Conservation (phyloP, 2,113 vertebrate genomes). For the Hyperopisus bebe region DNA sequence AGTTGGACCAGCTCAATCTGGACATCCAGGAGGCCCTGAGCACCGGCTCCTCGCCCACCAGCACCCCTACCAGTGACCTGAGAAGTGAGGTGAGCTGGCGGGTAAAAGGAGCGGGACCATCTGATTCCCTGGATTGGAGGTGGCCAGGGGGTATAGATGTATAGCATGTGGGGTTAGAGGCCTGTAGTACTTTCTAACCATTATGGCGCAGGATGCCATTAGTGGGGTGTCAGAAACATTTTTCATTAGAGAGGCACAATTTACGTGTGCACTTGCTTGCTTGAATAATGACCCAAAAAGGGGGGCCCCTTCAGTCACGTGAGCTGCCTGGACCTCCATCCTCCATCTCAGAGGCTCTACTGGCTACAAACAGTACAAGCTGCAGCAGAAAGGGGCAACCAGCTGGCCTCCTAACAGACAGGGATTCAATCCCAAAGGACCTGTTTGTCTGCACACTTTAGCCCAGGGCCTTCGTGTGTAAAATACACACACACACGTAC, state of each 20-base stretch:
- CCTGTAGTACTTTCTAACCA: background rate
- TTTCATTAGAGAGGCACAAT: background rate
- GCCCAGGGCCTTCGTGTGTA: background rate
- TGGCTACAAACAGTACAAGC: background rate
- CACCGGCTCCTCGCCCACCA: conserved; percentile 43
- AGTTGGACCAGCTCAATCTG: conserved; percentile 63
- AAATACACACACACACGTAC: background rate
- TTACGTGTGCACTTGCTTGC: background rate
- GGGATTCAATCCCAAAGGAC: background rate
- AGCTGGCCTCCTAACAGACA: background rate
- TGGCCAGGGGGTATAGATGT: background rate
- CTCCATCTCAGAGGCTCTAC: background rate
- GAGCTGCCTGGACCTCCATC: background rate
- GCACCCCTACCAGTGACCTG: conserved; percentile 36
- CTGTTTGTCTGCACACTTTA: background rate
- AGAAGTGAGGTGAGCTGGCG: conserved; percentile 51
- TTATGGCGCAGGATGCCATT: background rate
- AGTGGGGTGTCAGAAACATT: background rate
- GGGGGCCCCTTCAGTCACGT: background rate
- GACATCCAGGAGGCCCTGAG: conserved; percentile 60
- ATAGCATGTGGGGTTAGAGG: background rate
- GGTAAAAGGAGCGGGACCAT: background rate
- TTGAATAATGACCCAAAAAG: background rate
- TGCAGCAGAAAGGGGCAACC: background rate
- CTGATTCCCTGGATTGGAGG: background rate